A percentile compares a stretch with the other conserved stretches of the same genome.
Conservation (phyloP, 2,797 vertebrate genomes). For the Aselliscus stoliczkanus region DNA sequence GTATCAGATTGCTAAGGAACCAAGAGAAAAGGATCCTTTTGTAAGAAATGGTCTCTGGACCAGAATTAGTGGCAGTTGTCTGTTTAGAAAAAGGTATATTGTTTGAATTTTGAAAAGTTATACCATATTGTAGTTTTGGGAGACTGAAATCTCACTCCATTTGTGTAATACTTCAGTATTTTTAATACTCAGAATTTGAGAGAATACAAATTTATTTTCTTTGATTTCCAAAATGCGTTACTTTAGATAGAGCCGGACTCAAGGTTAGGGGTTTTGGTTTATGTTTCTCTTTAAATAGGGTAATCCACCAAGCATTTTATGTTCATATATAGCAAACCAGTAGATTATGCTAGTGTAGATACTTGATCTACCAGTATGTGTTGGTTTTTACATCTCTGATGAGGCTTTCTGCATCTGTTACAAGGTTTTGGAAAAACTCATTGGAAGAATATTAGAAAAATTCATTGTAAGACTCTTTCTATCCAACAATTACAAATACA, state of each 20-base stretch:
- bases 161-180: background rate
- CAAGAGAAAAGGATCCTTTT: background rate
- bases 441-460: background rate
- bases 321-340: background rate
- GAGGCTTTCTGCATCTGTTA: background rate
- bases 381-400: background rate
- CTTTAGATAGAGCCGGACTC: background rate
- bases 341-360: background rate
- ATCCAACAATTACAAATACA: background rate
- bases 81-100: background rate
- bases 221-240: background rate
- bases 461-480: background rate
- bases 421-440: background rate
- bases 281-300: background rate
- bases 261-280: background rate
- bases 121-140: background rate
- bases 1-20: background rate
- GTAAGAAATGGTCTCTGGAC: background rate
- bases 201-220: background rate
- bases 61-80: background rate
- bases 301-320: background rate
- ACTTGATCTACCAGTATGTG: background rate
- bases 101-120: background rate
- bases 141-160: background rate
- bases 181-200: slow-evolving; percentile 1